Evolutionary conservation across 2,888 invertebrate species (phyloP).

Genomic region (Apamea epomidion): DNA sequence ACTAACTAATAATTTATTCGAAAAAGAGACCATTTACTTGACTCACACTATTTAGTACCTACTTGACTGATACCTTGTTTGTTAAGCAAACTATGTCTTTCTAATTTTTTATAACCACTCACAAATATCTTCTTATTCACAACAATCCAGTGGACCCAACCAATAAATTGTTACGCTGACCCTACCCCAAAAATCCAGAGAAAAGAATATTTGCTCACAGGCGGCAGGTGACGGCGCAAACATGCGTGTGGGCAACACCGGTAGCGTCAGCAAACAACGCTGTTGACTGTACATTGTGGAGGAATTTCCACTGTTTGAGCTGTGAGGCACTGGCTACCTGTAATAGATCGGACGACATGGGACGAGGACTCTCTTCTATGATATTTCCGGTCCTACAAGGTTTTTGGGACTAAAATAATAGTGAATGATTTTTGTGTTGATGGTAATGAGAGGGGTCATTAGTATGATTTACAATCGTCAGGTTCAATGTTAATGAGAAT

Average conservation of each 20-base stretch:
- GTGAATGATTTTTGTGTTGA: background rate
- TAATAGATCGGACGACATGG: constrained; percentile 62
- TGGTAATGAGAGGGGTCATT: background rate
- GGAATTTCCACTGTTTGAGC: constrained; percentile 85
- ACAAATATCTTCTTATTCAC: background rate
- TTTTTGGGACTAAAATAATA: constrained; percentile 38
- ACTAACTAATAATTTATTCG: background rate
- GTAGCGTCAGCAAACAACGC: constrained; percentile 87
- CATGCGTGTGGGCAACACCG: constrained; percentile 89
- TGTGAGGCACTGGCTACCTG: constrained; percentile 78
- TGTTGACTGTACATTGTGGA: constrained; percentile 84
- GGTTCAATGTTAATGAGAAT: background rate
- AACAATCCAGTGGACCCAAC: background rate
- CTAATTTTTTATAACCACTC: background rate
- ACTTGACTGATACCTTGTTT: background rate
- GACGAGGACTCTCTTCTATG: constrained; percentile 36
- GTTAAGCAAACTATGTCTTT: background rate
- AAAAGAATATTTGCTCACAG: constrained; percentile 84
- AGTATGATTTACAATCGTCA: background rate
- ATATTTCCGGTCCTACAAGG: constrained; percentile 61
- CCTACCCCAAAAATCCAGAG: constrained; percentile 83
- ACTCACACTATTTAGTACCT: background rate
- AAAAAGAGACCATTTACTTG: background rate
- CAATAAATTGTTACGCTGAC: constrained; percentile 70
- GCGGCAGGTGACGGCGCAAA: constrained; percentile 75